Evolutionary conservation across 2,888 invertebrate species (phyloP).

Genomic region (Brenthis hecate): DNA sequence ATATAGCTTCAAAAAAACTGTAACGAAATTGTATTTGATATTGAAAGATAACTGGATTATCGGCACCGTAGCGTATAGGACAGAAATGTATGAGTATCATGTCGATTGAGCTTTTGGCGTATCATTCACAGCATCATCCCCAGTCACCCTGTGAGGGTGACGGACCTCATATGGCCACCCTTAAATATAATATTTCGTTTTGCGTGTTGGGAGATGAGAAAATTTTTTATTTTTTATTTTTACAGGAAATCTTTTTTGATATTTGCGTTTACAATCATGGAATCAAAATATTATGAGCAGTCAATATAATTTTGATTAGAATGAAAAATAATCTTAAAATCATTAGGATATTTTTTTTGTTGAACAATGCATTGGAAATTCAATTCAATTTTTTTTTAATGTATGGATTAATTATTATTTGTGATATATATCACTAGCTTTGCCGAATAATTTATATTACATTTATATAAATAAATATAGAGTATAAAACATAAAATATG

Average conservation of each 20-base stretch:
- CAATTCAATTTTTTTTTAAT: no score
- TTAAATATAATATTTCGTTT: constrained; percentile 39
- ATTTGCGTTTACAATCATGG: background rate
- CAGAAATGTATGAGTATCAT: constrained; percentile 66
- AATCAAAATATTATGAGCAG: no score
- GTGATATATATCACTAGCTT: no score
- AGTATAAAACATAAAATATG: no score
- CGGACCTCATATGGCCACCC: constrained; percentile 39
- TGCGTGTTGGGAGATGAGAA: constrained; percentile 22
- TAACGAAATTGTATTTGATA: constrained; percentile 56
- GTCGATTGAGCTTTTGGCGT: constrained; percentile 78
- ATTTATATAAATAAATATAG: no score
- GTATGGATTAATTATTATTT: no score
- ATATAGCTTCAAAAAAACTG: background rate
- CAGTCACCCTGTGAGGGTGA: constrained; percentile 50
- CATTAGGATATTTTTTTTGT: no score
- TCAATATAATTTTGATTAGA: no score
- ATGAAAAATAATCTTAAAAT: no score
- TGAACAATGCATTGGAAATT: no score
- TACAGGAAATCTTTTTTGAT: background rate
- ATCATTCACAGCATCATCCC: constrained; percentile 62
- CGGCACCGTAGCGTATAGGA: constrained; percentile 61
- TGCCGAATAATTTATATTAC: no score
- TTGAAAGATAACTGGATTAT: constrained; percentile 73
- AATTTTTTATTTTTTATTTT: constrained; percentile 6